Base-by-base conservation (phyloP, 2,888 invertebrate genomes). In the Pherbina coryleti region DNA sequence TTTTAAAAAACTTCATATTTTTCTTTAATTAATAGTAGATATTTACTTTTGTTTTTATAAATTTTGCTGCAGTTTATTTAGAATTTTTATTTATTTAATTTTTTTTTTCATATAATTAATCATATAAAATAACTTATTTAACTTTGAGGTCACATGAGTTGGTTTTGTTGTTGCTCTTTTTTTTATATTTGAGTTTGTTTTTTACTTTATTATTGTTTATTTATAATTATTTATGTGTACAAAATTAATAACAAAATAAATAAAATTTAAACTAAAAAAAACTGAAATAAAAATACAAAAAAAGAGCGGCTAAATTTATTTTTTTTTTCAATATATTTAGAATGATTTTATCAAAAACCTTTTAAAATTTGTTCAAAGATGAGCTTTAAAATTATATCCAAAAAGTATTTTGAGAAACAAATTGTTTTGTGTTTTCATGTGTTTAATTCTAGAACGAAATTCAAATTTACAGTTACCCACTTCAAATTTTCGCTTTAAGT, bases 101-200 rank as follows among this genome's bases (percentile, higher is more conserved):
- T 19, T 62, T 44, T 44, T 51, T 44, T 44, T 62, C 31, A 11
- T 49, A 62, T 74, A 74, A 49, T 74, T 74, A 74, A 62, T 83
- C 80, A 80, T 79, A 79, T 66, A 84, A 83, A 85, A 86, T 87
- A 88, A 87, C 89, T 89, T 89, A 89, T 87, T 86, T 85, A 89
- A 88, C 85, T 87, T 89, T 90, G 90, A 90, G 90, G 90, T 90
- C 90, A 90, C 90, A 90, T 90, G 90, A 90, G 90, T 90, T 90
- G 90, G 90, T 90, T 89, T 89, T 89, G 88, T 88, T 87, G 87
- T 83, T 84, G 57, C 79, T 67, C 72, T 79, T 73, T 51, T 67
- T 70, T 79, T 73, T 51, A 66, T 74, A 44, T 51, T 82, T 81
- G 80, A 81, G 81, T 82, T 81, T 81, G 79, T 70, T 76, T 73